Evolutionary conservation across 2,888 invertebrate species (phyloP).

Genomic region (Euplexia lucipara): DNA sequence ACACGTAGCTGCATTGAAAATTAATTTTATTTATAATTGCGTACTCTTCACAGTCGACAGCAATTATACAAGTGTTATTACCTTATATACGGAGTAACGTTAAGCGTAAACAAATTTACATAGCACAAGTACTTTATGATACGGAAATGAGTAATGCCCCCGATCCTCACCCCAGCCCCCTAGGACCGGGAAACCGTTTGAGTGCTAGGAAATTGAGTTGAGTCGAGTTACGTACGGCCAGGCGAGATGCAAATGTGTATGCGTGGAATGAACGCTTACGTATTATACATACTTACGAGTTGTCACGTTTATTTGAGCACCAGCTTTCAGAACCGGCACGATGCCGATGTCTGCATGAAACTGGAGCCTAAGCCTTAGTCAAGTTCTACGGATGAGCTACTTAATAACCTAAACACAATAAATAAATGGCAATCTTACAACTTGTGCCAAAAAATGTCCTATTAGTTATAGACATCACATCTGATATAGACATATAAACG

Average conservation of each 20-base stretch:
- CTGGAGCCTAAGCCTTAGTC: conserved; percentile 6
- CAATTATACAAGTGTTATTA: conserved; percentile 57
- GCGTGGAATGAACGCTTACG: conserved; percentile 69
- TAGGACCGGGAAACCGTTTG: conserved; percentile 72
- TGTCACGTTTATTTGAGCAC: conserved; percentile 52
- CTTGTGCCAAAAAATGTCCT: too few species aligned
- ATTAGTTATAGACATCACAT: neutral
- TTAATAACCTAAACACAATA: neutral
- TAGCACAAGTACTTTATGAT: conserved; percentile 70
- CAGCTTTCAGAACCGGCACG: conserved; percentile 33
- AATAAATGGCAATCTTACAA: neutral
- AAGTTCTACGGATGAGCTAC: neutral
- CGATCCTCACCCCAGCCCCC: conserved; percentile 39
- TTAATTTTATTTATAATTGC: conserved; percentile 52
- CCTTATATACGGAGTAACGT: conserved; percentile 45
- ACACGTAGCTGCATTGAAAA: conserved; percentile 38
- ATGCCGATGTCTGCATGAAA: conserved; percentile 20
- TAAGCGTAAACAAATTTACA: conserved; percentile 58
- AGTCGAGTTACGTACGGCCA: conserved; percentile 68
- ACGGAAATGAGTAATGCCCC: conserved; percentile 76
- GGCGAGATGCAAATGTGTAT: conserved; percentile 64
- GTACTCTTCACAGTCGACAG: conserved; percentile 34
- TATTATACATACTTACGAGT: conserved; percentile 63
- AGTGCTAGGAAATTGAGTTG: conserved; percentile 81
- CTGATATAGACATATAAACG: neutral